phyloP scores from a whole-genome alignment of 2,113 vertebrate genomes.

The Cryptomyrus ogoouensis region DNA sequence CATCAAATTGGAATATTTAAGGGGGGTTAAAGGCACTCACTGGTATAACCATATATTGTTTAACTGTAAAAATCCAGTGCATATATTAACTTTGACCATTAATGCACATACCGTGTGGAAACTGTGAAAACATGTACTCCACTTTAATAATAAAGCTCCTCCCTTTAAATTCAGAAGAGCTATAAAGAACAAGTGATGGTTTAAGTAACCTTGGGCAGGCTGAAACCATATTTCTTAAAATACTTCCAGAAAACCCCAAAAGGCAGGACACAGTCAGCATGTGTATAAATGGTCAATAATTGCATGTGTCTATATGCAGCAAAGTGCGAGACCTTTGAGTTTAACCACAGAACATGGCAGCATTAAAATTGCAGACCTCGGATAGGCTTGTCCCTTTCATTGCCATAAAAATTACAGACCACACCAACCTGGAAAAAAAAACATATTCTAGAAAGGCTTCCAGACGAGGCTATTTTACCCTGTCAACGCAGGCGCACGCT shows the following conservation, averaged over 20 bases:
- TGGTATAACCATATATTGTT: neutral
- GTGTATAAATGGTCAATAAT: slow-evolving; percentile 20
- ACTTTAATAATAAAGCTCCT: slow-evolving; percentile 7
- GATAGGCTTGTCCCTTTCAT: slow-evolving; percentile 6
- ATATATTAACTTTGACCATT: neutral
- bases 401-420: slow-evolving; percentile 1
- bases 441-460: neutral
- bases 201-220: neutral
- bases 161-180: neutral
- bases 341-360: slow-evolving; percentile 17
- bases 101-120: neutral
- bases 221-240: slow-evolving; percentile 12
- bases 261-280: slow-evolving; percentile 3
- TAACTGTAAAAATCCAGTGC: neutral
- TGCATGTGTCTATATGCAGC: slow-evolving; percentile 23
- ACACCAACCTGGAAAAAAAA: neutral
- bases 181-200: neutral
- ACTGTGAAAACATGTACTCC: neutral
- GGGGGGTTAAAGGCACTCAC: neutral
- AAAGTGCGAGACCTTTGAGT: neutral
- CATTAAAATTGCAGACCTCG: slow-evolving; percentile 2
- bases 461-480: neutral
- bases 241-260: neutral
- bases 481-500: neutral
- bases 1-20: slow-evolving; percentile 2